Percentiles rank a stretch among this genome's conserved stretches.
Evolutionary conservation across 2,113 vertebrate species (phyloP).

Genomic region (Tenebrosternarchus preto): DNA sequence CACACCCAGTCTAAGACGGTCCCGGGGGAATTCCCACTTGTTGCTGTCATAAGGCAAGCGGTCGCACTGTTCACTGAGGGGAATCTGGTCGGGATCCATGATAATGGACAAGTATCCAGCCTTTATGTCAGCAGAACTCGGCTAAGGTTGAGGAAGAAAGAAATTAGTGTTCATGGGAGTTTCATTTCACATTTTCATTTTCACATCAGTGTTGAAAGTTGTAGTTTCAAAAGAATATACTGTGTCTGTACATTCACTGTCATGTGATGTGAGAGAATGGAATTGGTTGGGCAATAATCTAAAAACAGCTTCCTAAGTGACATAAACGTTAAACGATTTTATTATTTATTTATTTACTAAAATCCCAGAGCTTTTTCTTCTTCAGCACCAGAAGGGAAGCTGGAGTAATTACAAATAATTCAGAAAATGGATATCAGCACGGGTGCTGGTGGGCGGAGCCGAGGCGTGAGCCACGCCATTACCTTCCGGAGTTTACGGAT

Average conservation of each 20-base stretch:
- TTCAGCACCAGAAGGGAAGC: too few species aligned
- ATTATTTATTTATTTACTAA: too few species aligned
- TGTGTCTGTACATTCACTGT: background rate
- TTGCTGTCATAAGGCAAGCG: constrained; percentile 89
- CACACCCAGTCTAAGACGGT: constrained; percentile 83
- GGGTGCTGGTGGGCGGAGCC: background rate
- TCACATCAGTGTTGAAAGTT: background rate
- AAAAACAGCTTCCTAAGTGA: too few species aligned
- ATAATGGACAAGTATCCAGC: constrained; percentile 92
- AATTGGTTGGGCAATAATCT: too few species aligned
- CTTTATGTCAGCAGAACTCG: constrained; percentile 84
- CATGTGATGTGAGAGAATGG: background rate
- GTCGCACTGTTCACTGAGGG: constrained; percentile 88
- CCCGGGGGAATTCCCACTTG: constrained; percentile 94
- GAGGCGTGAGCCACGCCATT: constrained; percentile 28
- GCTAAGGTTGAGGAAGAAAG: constrained; percentile 50
- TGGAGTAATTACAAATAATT: too few species aligned
- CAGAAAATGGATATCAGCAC: too few species aligned
- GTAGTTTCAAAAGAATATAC: background rate
- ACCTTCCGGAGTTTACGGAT: constrained; percentile 91
- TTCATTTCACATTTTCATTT: background rate
- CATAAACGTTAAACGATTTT: too few species aligned
- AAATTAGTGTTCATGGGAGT: background rate
- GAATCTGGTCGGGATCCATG: constrained; percentile 91
- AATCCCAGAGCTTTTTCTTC: too few species aligned